Evolutionary conservation across 2,888 invertebrate species (phyloP), one percentile per base, ranked within the genome.

Genomic region (Athalia cordata): DNA sequence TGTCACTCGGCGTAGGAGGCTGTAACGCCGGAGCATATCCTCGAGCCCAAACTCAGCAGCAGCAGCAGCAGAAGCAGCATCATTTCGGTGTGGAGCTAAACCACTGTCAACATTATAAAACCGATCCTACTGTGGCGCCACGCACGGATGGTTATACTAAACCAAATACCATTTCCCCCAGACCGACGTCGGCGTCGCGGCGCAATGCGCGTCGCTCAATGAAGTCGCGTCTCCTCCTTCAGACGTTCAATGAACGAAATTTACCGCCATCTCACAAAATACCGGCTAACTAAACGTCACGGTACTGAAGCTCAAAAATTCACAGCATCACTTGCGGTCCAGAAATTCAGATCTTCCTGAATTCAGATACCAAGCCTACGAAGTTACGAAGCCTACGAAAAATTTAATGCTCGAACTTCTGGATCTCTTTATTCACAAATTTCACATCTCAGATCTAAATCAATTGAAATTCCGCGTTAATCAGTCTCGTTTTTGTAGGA

Each of bases 41-140:
- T 57, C 57, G 72, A 9, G 57, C 72, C 52, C 68, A 43, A 29
- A 52, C 52, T 55, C 68, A 68, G 29, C 29, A 29, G 29, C 29
- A 29, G 29, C 29, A 29, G 29, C 29, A 29, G 29, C 29, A 29
- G 29, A 0, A 29, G 29, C 29, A 29, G 72, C 59, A 61, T 72
- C 61, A 59, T 72, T 61, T 61, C 72, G 57, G 49, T 61, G 29
- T 52, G 13, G 43, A 52, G 7, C 72, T 6, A 57, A 59, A 61
- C 72, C 43, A 72, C 72, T 72, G 72, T 72, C 72, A 72, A 72
- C 72, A 72, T 55, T 29, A 29, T 15, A 72, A 50, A 55, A 55
- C 29, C 43, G n/a, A 7, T 47, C n/a, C 9, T 7, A 45, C 72
- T 45, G 59, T 47, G 47, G 59, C 72, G 72, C 59, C 47, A 8